phyloP scores from a whole-genome alignment of 2,113 vertebrate species.

The Peromyscus polionotus region DNA sequence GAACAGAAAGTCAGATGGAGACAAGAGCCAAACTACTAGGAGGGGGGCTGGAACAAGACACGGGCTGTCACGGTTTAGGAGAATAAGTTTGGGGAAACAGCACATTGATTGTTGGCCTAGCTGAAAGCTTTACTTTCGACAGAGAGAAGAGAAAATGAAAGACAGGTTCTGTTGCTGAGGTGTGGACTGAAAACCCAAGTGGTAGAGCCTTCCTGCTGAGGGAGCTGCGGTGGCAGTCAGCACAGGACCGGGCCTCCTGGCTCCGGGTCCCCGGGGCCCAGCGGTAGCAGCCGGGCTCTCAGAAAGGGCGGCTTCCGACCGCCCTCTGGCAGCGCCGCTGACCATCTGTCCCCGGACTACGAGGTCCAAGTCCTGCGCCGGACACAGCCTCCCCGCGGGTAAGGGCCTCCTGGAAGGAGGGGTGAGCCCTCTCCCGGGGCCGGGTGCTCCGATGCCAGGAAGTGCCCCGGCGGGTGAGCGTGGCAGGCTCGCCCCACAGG shows the following conservation, averaged over 20 bases:
- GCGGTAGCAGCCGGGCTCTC: background rate
- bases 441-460: background rate
- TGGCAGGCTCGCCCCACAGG: conserved; percentile 10
- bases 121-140: background rate
- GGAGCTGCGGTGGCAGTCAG: background rate
- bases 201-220: background rate
- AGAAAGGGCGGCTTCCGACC: background rate
- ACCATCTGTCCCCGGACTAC: conserved; percentile 59
- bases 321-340: conserved; percentile 51
- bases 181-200: background rate
- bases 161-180: background rate
- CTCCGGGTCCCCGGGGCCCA: background rate
- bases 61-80: background rate
- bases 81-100: background rate
- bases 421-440: background rate
- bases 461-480: background rate
- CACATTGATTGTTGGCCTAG: background rate
- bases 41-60: background rate
- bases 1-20: background rate
- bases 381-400: background rate
- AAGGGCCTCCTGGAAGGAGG: background rate
- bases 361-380: conserved; percentile 12
- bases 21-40: background rate
- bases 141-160: conserved; percentile 46
- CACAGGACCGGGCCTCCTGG: background rate